Base-by-base conservation (phyloP, 2,888 invertebrate species). In the Drosophila lacicola region DNA sequence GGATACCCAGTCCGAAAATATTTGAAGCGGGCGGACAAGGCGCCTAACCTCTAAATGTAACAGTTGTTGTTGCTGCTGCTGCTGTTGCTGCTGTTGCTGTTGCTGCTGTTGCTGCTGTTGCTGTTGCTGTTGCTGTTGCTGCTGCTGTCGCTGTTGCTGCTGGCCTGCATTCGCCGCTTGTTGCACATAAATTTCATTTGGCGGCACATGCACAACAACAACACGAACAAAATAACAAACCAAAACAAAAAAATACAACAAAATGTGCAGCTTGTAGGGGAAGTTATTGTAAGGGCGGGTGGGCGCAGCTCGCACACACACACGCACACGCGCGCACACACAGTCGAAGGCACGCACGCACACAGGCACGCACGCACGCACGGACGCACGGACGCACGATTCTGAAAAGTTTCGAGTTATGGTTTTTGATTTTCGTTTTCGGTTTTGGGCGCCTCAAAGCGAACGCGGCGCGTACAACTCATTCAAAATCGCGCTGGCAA, bases 401-500 rank as follows among this genome's bases (percentile, higher is more conserved):
- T 54, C 49, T 61, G 45, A 34, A 17, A 33, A 54, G 39, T 54
- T 54, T 64, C 36, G 42, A 64, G 25, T 5, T 53, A 21, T 14
- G 33, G 29, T 29, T 74, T 37, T 25, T 3, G 55, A n/a, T 33
- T 68, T 56, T 55, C 34, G 19, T 8, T 50, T 63, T 64, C 19
- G 8, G 3, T 49, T 61, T 51, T 62, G 41, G 57, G 49, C 58
- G 62, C 56, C 68, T 62, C n/a, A 33, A 66, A 73, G 76, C 69
- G 29, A 62, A 78, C 73, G 71, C 78, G 74, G 51, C 88, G 87
- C 89, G 88, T 90, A 82, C 90, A 89, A 83, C 84, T 89, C 91
- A 90, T 87, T 91, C 92, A 91, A 88, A 92, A 91, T 90, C 92
- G 89, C 91, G 91, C 86, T 90, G 90, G 91, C 89, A 90, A 91